Base-by-base conservation (phyloP, 2,797 vertebrate genomes). In the Molossus alvarezi region DNA sequence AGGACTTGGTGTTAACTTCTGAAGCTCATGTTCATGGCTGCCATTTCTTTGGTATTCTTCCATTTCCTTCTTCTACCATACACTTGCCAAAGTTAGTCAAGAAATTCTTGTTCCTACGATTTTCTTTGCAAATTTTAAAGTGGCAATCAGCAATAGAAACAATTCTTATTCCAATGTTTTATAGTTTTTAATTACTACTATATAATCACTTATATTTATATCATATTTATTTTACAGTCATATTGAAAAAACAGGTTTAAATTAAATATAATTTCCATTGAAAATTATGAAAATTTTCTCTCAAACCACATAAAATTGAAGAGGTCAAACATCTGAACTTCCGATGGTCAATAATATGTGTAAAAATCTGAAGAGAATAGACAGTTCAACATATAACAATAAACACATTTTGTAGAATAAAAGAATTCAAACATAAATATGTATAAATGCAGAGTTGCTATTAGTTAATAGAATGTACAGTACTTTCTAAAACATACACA, bases 401-500 rank as follows among this genome's bases (percentile, higher is more conserved):
- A 90, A 1, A 72, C 69, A 64, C 1, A 27, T 90, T 77, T 15
- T 51, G 5, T 60, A 76, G 9, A 80, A 64, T 41, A 51, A 88
- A 94, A 53, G 3, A 79, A 55, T 17, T 73, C 89, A 29, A 9
- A 14, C 1, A 58, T 83, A 69, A 60, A 67, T 79, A 75, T 27
- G 1, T 53, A 67, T n/a, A 73, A 20, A 79, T 72, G 0, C 20
- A 65, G 6, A 58, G 18, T 48, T 73, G 20, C 11, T 45, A 2
- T 37, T 73, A 84, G 11, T 0, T 48, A 86, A n/a, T 48, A 65
- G 14, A 67, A 87, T 57, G 1, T 11, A 8, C 18, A 51, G 1
- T 33, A 20, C 69, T 55, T 97, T 97, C 51, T 13, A 72, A 91
- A 96, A 80, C 6, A 94, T 94, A 57, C 48, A 90, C 0, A 48